Conservation (phyloP, 1,140 invertebrate species). For the Drosophila santomea region DNA sequence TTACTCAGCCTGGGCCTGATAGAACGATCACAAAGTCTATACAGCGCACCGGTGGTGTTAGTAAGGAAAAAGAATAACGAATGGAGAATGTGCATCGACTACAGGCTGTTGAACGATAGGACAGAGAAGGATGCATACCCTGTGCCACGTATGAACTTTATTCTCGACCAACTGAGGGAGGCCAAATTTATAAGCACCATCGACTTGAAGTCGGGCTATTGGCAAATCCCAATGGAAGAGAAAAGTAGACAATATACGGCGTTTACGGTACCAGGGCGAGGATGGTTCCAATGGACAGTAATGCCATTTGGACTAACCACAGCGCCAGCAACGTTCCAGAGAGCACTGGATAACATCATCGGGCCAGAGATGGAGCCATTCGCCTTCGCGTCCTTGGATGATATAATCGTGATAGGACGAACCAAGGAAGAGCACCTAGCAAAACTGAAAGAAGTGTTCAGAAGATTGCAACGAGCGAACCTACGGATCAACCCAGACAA, state of each 20-base stretch:
- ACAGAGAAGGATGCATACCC: background rate
- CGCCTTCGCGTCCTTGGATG: too few relatives aligned
- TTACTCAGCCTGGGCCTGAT: background rate
- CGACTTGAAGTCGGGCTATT: background rate
- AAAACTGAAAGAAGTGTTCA: too few relatives aligned
- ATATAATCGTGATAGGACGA: too few relatives aligned
- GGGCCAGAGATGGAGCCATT: background rate
- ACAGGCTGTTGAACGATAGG: background rate
- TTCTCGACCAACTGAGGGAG: background rate
- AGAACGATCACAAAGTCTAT: background rate
- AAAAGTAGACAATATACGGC: background rate
- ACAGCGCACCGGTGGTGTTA: background rate
- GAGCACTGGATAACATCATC: background rate
- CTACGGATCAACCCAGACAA: too few relatives aligned
- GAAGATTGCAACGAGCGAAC: too few relatives aligned
- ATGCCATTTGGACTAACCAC: background rate
- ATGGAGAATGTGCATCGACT: background rate
- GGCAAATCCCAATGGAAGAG: background rate
- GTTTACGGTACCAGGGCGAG: background rate
- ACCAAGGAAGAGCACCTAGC: too few relatives aligned
- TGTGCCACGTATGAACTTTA: background rate
- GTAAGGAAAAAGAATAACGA: background rate
- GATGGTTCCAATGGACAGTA: background rate
- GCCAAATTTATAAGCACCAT: background rate
- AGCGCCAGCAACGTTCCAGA: background rate